Evolutionary conservation across 92 coral and sea anemone genomes (phyloP).

Genomic region (Umimayanthus kanabou): DNA sequence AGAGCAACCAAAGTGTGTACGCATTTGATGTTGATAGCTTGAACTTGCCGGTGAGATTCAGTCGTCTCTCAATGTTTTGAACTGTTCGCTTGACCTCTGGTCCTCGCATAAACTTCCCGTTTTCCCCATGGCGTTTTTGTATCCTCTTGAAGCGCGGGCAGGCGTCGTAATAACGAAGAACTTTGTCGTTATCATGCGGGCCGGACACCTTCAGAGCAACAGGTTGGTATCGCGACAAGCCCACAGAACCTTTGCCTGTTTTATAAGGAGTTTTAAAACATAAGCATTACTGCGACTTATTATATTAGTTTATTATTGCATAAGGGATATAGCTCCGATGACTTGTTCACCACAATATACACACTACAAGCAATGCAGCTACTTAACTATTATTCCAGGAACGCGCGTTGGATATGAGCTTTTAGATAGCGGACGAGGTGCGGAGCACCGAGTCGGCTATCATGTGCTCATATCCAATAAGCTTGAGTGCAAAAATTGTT

Average conservation of each 20-base stretch:
- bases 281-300: background rate
- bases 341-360: too few species aligned
- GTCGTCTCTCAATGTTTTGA: constrained; percentile 60
- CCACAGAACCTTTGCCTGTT: constrained; percentile 59
- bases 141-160: constrained; percentile 58
- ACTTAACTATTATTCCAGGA: too few species aligned
- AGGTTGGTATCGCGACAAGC: constrained; percentile 68
- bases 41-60: constrained; percentile 59
- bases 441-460: too few species aligned
- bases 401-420: too few species aligned
- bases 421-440: too few species aligned
- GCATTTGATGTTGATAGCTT: constrained; percentile 50
- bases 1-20: constrained; percentile 61
- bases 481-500: too few species aligned
- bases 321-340: too few species aligned
- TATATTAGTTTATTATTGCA: background rate
- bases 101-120: constrained; percentile 58
- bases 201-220: constrained; percentile 78
- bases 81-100: constrained; percentile 62
- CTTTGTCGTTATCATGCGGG: constrained; percentile 63
- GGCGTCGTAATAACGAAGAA: constrained; percentile 67
- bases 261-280: too few species aligned
- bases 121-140: constrained; percentile 28
- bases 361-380: too few species aligned
- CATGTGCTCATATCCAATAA: too few species aligned